A percentile compares a stretch with the other conserved stretches of the same genome.
These are phyloP conservation scores for Pterois miles DNA, from an alignment of 2,797 vertebrate genomes.

Conservation along the genomic window DNA sequence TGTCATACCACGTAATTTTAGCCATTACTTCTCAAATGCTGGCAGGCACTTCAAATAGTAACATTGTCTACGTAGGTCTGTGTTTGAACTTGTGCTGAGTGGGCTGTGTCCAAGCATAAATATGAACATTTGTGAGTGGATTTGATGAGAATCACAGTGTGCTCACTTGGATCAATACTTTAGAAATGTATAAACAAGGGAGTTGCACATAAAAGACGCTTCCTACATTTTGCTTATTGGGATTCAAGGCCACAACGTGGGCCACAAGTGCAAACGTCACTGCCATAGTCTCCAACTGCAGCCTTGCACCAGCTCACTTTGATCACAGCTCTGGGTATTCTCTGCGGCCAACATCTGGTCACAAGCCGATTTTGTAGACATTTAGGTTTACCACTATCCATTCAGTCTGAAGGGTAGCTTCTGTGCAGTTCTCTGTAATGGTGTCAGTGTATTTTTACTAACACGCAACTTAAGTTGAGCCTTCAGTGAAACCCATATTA, in stretches of 20 bases:
- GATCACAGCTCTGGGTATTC: slow-evolving; percentile 5
- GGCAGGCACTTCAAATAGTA: slow-evolving; percentile 41
- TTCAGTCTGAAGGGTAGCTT: slow-evolving; percentile 7
- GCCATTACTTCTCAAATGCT: slow-evolving; percentile 47
- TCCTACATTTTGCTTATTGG: background rate
- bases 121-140: slow-evolving; percentile 34
- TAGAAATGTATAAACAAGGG: slow-evolving; percentile 3
- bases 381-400: slow-evolving; percentile 8
- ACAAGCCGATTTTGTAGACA: slow-evolving; percentile 9
- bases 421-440: slow-evolving; percentile 5
- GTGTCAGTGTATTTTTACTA: background rate
- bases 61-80: slow-evolving; percentile 19
- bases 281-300: background rate
- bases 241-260: slow-evolving; percentile 24
- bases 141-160: slow-evolving; percentile 37
- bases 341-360: slow-evolving; percentile 15
- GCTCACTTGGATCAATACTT: background rate
- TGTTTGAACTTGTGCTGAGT: slow-evolving; percentile 49
- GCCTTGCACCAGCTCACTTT: background rate
- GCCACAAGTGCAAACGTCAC: slow-evolving; percentile 2
- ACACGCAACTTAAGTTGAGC: background rate
- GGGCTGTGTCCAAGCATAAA: slow-evolving; percentile 51
- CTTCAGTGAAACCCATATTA: background rate
- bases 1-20: slow-evolving; percentile 46
- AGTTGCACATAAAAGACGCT: slow-evolving; percentile 18